Conservation (phyloP, 2,797 vertebrate genomes). For the Syngnathus acus region DNA sequence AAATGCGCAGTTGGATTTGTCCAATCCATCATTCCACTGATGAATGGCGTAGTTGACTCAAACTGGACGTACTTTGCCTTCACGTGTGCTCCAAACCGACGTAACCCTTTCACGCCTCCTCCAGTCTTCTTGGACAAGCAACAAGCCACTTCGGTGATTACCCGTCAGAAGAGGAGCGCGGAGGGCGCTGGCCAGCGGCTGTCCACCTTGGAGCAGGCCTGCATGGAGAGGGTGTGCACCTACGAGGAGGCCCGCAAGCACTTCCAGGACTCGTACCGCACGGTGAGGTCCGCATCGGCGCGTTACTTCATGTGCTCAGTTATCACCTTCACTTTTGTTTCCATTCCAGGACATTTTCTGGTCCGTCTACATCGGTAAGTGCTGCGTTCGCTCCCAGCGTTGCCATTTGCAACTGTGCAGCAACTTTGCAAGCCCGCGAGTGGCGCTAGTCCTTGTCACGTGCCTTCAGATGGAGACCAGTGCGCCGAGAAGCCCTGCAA, state of each 20-base stretch:
- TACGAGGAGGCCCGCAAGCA: constrained; percentile 70
- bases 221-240: constrained; percentile 70
- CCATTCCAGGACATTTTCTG: constrained; percentile 74
- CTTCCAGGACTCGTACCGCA: constrained; percentile 73
- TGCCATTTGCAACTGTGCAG: no score
- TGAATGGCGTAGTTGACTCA: no score
- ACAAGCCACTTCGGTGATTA: constrained; percentile 61
- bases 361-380: constrained; percentile 75
- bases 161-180: constrained; percentile 61
- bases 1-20: no score
- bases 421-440: background rate
- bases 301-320: constrained; percentile 4
- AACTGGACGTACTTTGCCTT: no score
- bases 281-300: constrained; percentile 48
- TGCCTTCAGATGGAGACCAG: constrained; percentile 69
- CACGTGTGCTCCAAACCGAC: no score
- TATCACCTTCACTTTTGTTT: constrained; percentile 7
- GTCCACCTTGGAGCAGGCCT: constrained; percentile 65
- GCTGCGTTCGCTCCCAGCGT: background rate
- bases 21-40: no score
- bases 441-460: background rate
- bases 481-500: constrained; percentile 67
- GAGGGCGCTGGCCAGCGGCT: constrained; percentile 23
- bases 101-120: background rate
- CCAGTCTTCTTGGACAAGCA: constrained; percentile 67